Evolutionary conservation across 2,113 vertebrate species (phyloP).

Genomic region (Ciconia maguari): DNA sequence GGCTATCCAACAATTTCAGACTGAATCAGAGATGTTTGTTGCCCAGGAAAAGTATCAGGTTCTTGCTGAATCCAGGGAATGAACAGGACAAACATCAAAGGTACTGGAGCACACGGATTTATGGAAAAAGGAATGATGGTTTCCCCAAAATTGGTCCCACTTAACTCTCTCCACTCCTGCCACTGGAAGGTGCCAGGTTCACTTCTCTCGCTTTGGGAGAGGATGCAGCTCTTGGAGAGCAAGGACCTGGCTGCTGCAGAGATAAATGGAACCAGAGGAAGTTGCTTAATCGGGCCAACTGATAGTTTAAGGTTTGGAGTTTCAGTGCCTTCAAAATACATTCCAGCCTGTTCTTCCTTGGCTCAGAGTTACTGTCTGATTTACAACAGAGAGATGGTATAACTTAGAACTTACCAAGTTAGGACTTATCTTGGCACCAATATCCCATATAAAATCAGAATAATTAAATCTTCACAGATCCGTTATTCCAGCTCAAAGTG

Average conservation of each 20-base stretch:
- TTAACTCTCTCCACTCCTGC: slow-evolving; percentile 1
- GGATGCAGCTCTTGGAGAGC: slow-evolving; percentile 5
- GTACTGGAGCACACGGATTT: not conserved
- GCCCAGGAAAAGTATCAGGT: not conserved
- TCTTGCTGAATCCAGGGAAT: slow-evolving; percentile 4
- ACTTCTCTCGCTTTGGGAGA: slow-evolving; percentile 65
- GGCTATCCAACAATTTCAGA: not conserved
- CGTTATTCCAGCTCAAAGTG: not conserved
- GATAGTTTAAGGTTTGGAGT: not conserved
- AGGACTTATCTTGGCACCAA: not conserved
- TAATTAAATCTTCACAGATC: not conserved
- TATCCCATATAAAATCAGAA: not conserved
- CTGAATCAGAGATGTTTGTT: not conserved
- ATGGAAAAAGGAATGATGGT: not conserved
- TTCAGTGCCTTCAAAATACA: not conserved
- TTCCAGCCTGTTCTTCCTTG: not conserved
- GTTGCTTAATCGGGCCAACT: not conserved
- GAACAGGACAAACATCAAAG: slow-evolving; percentile 1
- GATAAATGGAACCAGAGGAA: not conserved
- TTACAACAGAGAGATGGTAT: not conserved
- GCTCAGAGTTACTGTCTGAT: not conserved
- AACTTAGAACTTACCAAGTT: not conserved
- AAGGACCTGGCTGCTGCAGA: not conserved
- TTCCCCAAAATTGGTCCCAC: not conserved
- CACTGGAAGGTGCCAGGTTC: slow-evolving; percentile 71